Evolutionary conservation across 2,888 invertebrate species (phyloP).

Genomic region (Limenitis camilla): DNA sequence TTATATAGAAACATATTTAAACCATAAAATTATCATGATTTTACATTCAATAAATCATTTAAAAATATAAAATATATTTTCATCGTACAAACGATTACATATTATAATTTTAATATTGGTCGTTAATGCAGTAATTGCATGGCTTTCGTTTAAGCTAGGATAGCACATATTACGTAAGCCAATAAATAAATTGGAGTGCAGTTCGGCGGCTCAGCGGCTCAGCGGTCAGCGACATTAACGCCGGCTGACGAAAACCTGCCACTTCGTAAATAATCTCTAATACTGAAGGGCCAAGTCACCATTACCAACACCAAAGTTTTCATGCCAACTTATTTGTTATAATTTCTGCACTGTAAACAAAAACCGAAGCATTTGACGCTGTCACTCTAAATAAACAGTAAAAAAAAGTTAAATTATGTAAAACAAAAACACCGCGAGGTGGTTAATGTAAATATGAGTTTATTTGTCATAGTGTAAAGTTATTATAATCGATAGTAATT

Average conservation of each 20-base stretch:
- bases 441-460: no score
- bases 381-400: slow-evolving; percentile 52
- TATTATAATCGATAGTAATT: no score
- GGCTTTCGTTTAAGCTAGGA: background rate
- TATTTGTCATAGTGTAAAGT: no score
- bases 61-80: background rate
- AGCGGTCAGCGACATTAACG: slow-evolving; percentile 42
- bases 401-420: no score
- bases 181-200: slow-evolving; percentile 51
- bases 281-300: slow-evolving; percentile 35
- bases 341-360: slow-evolving; percentile 53
- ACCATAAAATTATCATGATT: background rate
- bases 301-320: slow-evolving; percentile 37
- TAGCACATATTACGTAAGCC: slow-evolving; percentile 7
- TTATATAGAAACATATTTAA: no score
- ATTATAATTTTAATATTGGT: background rate
- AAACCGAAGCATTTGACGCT: slow-evolving; percentile 57
- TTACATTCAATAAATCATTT: background rate
- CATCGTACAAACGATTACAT: background rate
- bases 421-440: no score
- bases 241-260: slow-evolving; percentile 34
- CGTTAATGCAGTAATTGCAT: background rate
- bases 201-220: no score
- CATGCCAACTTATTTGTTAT: slow-evolving; percentile 50
- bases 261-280: slow-evolving; percentile 50